phyloP scores from a whole-genome alignment of 2,797 vertebrate genomes.

The Carapus acus region DNA sequence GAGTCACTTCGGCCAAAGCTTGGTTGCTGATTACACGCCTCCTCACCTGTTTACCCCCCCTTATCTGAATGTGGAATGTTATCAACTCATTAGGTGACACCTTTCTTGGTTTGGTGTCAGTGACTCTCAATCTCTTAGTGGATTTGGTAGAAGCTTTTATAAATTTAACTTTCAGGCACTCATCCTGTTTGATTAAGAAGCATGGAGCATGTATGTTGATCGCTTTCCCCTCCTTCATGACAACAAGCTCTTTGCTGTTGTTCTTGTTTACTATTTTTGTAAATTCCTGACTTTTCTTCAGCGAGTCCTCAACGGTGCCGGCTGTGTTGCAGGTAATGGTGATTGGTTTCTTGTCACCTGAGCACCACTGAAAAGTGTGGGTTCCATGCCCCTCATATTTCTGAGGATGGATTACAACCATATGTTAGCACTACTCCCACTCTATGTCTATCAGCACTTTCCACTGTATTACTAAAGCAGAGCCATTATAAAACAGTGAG shows the following conservation, averaged over 20 bases:
- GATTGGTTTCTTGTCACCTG: fast-evolving
- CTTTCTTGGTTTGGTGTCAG: background rate
- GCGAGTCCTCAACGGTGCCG: constrained; percentile 19
- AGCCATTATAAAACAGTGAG: too few relatives aligned
- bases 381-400: background rate
- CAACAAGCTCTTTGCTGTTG: constrained; percentile 36
- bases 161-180: constrained; percentile 8
- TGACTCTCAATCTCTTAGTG: fast-evolving
- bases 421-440: background rate
- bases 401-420: constrained; percentile 11
- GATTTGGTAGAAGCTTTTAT: background rate
- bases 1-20: fast-evolving
- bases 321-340: constrained; percentile 6
- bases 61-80: constrained; percentile 38
- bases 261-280: fast-evolving
- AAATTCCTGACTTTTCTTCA: constrained; percentile 16
- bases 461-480: background rate
- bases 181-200: constrained; percentile 11
- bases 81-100: constrained; percentile 5
- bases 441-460: too few relatives aligned
- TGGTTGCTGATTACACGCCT: constrained; percentile 37
- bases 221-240: constrained; percentile 13
- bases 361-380: constrained; percentile 18
- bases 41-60: constrained; percentile 6
- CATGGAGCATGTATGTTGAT: constrained; percentile 44